Evolutionary conservation across 2,888 invertebrate species (phyloP).

Genomic region (Idaea biselata): DNA sequence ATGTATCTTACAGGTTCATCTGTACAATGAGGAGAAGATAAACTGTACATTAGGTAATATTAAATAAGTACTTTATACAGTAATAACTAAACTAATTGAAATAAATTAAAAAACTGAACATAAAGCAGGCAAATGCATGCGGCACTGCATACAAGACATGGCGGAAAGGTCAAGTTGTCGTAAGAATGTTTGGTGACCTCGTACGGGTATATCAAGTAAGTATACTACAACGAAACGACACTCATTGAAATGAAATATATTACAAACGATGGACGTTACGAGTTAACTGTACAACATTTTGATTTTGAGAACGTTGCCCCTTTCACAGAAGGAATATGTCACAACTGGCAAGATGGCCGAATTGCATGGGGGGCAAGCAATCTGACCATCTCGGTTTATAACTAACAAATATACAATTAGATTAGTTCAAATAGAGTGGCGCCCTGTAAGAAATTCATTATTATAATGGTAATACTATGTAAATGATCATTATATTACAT

Average conservation of each 20-base stretch:
- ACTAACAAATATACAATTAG: constrained; percentile 63
- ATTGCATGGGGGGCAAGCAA: constrained; percentile 71
- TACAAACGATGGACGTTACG: constrained; percentile 81
- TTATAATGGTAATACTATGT: constrained; percentile 68
- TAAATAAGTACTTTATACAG: constrained; percentile 70
- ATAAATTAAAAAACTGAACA: constrained; percentile 81
- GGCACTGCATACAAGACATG: constrained; percentile 82
- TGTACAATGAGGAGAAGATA: constrained; percentile 77
- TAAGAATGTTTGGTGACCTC: constrained; percentile 81
- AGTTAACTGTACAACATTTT: constrained; percentile 72
- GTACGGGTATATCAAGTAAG: constrained; percentile 34
- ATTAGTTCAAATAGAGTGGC: constrained; percentile 58
- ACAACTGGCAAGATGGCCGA: constrained; percentile 84
- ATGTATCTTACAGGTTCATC: constrained; percentile 72
- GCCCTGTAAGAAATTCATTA: constrained; percentile 79
- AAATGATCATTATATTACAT: constrained; percentile 56
- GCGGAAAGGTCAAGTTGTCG: constrained; percentile 85
- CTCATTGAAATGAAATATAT: constrained; percentile 82
- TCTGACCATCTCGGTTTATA: constrained; percentile 71
- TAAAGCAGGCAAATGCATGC: constrained; percentile 88
- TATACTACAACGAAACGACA: constrained; percentile 84
- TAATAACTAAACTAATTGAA: constrained; percentile 77
- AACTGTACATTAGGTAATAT: constrained; percentile 73
- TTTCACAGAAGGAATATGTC: constrained; percentile 93
- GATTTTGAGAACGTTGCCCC: constrained; percentile 88